phyloP scores from a whole-genome alignment of 2,888 invertebrate genomes.

The Abrostola tripartita region DNA sequence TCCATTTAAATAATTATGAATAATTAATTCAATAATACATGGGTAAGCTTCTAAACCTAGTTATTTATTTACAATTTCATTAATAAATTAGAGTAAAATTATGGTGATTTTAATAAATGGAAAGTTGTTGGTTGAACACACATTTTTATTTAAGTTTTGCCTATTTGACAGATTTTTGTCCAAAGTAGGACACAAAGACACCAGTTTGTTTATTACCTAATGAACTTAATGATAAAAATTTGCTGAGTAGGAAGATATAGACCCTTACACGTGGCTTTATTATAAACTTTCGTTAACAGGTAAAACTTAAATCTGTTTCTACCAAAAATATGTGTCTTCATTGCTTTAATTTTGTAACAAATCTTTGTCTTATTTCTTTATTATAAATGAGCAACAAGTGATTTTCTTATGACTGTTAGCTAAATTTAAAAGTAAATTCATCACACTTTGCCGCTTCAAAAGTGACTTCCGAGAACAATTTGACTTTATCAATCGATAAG shows the following conservation, averaged over 20 bases:
- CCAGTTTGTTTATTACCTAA: neutral
- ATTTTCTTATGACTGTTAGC: conserved; percentile 15
- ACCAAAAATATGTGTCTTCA: neutral
- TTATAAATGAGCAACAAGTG: conserved; percentile 41
- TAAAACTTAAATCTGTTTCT: conserved; percentile 2
- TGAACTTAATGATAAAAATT: neutral
- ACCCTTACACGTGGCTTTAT: neutral
- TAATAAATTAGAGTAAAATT: conserved; percentile 72
- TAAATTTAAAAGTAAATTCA: neutral
- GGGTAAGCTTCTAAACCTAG: conserved; percentile 78
- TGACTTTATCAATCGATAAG: neutral
- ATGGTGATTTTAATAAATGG: conserved; percentile 49
- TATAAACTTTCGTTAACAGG: neutral
- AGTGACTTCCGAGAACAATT: conserved; percentile 5
- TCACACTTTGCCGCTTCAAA: conserved; percentile 3
- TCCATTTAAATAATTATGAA: conserved; percentile 81
- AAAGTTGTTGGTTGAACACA: conserved; percentile 54
- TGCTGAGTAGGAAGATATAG: neutral
- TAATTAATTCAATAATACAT: conserved; percentile 76
- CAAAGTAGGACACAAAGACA: neutral
- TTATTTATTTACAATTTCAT: conserved; percentile 84
- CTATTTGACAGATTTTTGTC: conserved; percentile 14
- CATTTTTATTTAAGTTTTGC: conserved; percentile 32
- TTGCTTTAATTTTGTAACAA: neutral
- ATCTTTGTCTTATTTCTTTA: neutral